phyloP scores from a whole-genome alignment of 2,888 invertebrate species.

The Tenthredo amoena region DNA sequence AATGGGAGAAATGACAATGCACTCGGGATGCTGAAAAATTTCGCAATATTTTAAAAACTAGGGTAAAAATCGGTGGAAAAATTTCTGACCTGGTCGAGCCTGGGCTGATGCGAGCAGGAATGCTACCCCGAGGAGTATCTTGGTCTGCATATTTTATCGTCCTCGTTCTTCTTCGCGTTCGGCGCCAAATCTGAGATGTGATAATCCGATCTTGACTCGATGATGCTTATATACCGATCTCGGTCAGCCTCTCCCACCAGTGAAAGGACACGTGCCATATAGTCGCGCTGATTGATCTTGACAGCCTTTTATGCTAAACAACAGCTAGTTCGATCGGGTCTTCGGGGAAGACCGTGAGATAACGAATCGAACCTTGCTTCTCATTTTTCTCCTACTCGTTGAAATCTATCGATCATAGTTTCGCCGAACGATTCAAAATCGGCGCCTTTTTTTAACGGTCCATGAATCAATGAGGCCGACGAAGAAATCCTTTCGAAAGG shows the following conservation, averaged over 20 bases:
- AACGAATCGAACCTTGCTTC: background rate
- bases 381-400: background rate
- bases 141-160: background rate
- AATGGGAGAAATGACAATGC: background rate
- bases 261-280: constrained; percentile 47
- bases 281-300: background rate
- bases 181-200: background rate
- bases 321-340: background rate
- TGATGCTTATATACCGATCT: constrained; percentile 50
- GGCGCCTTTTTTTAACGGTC: too few species aligned
- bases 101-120: constrained; percentile 23
- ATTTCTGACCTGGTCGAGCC: constrained; percentile 42
- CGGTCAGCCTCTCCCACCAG: constrained; percentile 10
- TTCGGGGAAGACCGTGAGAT: constrained; percentile 51
- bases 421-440: too few species aligned
- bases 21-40: background rate
- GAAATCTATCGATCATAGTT: background rate
- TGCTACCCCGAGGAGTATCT: background rate
- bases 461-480: too few species aligned
- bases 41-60: background rate
- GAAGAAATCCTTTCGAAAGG: too few species aligned
- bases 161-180: background rate
- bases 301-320: background rate
- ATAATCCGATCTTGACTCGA: constrained; percentile 33
- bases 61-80: background rate